Evolutionary conservation across 2,888 invertebrate species (phyloP).

Genomic region (Embidobia sp.): DNA sequence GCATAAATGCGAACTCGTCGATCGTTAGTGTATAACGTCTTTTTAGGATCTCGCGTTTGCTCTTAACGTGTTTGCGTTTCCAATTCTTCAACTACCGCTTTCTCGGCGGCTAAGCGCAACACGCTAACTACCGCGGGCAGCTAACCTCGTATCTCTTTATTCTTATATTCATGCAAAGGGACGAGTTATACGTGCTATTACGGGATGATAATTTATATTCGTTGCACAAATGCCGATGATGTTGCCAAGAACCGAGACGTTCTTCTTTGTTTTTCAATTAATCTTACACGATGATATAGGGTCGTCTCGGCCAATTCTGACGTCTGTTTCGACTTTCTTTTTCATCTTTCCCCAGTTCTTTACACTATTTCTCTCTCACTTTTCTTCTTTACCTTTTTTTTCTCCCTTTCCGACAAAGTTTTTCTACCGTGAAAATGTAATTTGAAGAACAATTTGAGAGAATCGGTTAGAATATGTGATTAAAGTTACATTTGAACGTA

Average conservation of each 20-base stretch:
- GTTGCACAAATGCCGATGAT: constrained; percentile 58
- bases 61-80: constrained; percentile 66
- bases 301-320: constrained; percentile 52
- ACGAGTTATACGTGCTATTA: constrained; percentile 58
- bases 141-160: constrained; percentile 53
- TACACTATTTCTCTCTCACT: background rate
- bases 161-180: constrained; percentile 58
- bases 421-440: constrained; percentile 34
- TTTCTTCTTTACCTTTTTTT: background rate
- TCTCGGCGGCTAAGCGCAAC: constrained; percentile 53
- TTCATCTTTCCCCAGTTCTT: constrained; percentile 18
- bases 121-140: constrained; percentile 56
- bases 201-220: constrained; percentile 58
- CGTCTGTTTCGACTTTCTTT: constrained; percentile 43
- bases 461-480: constrained; percentile 28
- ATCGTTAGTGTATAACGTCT: constrained; percentile 65
- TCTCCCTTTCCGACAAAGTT: constrained; percentile 1
- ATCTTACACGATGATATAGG: constrained; percentile 56
- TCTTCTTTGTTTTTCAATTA: constrained; percentile 60
- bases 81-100: constrained; percentile 57
- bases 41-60: constrained; percentile 64
- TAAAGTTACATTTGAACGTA: constrained; percentile 8
- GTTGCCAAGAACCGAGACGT: constrained; percentile 58
- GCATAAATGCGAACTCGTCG: constrained; percentile 64
- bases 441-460: constrained; percentile 31